Percentiles rank a stretch among this genome's conserved stretches.
phyloP scores from a whole-genome alignment of 2,113 vertebrate species.

The Condylura cristata region DNA sequence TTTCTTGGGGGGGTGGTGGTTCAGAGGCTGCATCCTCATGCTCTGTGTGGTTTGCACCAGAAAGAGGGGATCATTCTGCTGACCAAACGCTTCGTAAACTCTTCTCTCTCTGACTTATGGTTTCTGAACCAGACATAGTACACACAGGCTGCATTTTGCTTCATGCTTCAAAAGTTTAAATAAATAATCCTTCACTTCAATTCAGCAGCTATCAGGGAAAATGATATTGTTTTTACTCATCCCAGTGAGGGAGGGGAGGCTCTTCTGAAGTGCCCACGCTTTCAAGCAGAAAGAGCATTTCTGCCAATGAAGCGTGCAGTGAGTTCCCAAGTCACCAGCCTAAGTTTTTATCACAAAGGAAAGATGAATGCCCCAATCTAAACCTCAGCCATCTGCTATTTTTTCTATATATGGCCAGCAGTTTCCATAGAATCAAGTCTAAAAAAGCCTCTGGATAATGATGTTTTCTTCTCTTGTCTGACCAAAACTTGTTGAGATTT shows the following conservation, averaged over 20 bases:
- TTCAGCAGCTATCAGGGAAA: constrained; percentile 71
- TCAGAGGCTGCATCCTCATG: not conserved
- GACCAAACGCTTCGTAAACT: constrained; percentile 60
- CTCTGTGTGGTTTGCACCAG: not conserved
- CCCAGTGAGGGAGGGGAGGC: constrained; percentile 33
- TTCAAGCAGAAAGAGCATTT: constrained; percentile 65
- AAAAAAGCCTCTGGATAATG: constrained; percentile 34
- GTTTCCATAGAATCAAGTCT: constrained; percentile 15
- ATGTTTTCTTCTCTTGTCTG: constrained; percentile 46
- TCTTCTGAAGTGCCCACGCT: constrained; percentile 47
- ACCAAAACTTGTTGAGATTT: constrained; percentile 56
- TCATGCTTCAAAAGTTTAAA: constrained; percentile 78
- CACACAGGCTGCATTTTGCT: constrained; percentile 60
- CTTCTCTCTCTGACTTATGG: constrained; percentile 61
- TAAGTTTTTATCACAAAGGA: constrained; percentile 39
- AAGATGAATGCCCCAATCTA: constrained; percentile 64
- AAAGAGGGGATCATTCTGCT: constrained; percentile 38
- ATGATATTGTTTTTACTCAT: constrained; percentile 69
- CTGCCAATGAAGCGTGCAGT: constrained; percentile 35
- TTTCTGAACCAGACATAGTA: not conserved
- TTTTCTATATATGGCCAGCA: not conserved
- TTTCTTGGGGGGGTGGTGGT: not conserved
- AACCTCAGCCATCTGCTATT: not conserved
- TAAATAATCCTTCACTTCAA: constrained; percentile 76
- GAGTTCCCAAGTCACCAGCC: constrained; percentile 26